phyloP scores from a whole-genome alignment of 2,888 invertebrate species.

The Pterobdella sp. region DNA sequence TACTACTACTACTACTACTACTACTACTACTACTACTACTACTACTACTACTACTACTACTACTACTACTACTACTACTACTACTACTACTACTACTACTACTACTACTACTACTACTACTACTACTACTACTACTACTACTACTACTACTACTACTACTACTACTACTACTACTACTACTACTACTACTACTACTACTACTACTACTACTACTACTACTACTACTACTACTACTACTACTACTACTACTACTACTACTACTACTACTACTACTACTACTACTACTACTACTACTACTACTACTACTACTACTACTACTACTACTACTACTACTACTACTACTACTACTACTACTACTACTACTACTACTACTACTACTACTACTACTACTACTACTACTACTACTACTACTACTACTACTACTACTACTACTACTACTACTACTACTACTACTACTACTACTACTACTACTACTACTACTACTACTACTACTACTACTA shows the following conservation, averaged over 20 bases:
- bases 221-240: not conserved
- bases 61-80: conserved; percentile 15
- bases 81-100: conserved; percentile 14
- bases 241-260: not conserved
- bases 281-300: not conserved
- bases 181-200: not conserved
- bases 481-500: not conserved
- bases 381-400: not conserved
- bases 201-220: not conserved
- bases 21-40: conserved; percentile 14
- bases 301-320: not conserved
- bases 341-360: not conserved
- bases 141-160: not conserved
- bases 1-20: conserved; percentile 14
- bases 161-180: not conserved
- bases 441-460: not conserved
- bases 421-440: not conserved
- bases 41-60: conserved; percentile 16
- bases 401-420: not conserved
- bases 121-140: conserved; percentile 3
- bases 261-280: not conserved
- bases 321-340: not conserved
- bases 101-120: conserved; percentile 16
- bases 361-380: not conserved
- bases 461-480: not conserved